phyloP scores from a whole-genome alignment of 2,113 vertebrate species.

The Clarias batrachus region DNA sequence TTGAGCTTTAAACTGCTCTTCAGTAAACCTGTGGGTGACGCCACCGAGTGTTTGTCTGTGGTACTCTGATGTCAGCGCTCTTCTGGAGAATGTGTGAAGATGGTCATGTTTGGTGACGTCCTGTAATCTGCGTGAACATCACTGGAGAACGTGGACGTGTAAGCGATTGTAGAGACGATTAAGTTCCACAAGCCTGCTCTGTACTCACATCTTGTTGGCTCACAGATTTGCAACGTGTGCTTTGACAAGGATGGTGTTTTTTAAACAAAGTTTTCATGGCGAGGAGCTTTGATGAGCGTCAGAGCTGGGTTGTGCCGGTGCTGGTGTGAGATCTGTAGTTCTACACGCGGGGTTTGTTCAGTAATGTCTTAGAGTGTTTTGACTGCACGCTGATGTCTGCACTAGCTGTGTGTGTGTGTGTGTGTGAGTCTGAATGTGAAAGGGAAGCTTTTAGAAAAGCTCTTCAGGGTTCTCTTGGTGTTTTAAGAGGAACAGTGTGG shows the following conservation, averaged over 20 bases:
- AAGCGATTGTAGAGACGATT: not conserved
- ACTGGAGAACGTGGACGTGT: not conserved
- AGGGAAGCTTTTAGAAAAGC: not conserved
- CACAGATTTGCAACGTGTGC: not conserved
- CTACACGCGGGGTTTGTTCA: not conserved
- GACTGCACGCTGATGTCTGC: not conserved
- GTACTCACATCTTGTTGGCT: not conserved
- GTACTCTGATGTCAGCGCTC: not conserved
- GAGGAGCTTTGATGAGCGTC: not conserved
- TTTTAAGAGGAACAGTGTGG: not conserved
- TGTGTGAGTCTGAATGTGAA: not conserved
- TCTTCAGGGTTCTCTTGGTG: not conserved
- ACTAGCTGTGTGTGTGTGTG: not conserved
- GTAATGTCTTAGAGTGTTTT: not conserved
- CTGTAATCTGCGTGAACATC: not conserved
- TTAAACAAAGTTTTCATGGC: not conserved
- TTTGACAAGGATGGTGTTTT: not conserved
- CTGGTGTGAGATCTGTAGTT: not conserved
- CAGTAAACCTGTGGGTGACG: too few species aligned
- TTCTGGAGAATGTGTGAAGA: not conserved
- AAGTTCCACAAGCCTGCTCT: not conserved
- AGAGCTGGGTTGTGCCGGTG: not conserved
- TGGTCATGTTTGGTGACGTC: not conserved
- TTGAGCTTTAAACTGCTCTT: too few species aligned
- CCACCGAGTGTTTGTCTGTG: too few species aligned